These are phyloP conservation scores for Myxocyprinus asiaticus DNA, from an alignment of 2,113 vertebrate genomes.

Conservation along the genomic window DNA sequence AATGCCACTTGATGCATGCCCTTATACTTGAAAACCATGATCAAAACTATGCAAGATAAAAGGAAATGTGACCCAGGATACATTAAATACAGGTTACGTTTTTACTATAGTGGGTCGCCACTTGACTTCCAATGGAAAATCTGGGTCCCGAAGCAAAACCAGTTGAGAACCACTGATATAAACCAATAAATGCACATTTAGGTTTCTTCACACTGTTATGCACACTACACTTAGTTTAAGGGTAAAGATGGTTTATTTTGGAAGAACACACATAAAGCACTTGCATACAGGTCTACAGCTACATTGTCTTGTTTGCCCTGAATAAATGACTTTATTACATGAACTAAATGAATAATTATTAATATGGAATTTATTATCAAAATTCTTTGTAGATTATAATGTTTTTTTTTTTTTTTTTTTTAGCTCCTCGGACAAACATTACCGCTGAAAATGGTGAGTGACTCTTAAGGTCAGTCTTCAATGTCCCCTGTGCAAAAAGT, in stretches of 20 bases:
- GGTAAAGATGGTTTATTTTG: neutral
- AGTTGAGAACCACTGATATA: too few relatives aligned
- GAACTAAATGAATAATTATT: neutral
- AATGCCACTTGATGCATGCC: too few relatives aligned
- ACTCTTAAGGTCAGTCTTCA: neutral
- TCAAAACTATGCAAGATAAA: too few relatives aligned
- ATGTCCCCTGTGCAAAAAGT: too few relatives aligned
- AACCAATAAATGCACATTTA: too few relatives aligned
- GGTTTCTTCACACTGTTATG: neutral
- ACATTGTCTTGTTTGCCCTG: neutral
- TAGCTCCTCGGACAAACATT: conserved; percentile 88
- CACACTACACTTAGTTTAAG: neutral
- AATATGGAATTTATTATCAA: neutral
- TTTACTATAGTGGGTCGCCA: too few relatives aligned
- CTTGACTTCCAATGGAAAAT: too few relatives aligned
- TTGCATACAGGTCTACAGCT: neutral
- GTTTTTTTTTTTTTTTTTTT: conserved; percentile 60
- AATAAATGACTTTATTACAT: neutral
- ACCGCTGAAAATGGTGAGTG: conserved; percentile 86
- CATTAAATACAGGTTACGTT: too few relatives aligned
- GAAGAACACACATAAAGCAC: neutral
- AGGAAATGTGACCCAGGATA: too few relatives aligned
- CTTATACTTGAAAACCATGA: too few relatives aligned
- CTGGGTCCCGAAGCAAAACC: too few relatives aligned
- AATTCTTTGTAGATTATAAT: neutral